These are phyloP conservation scores for Pristiophorus japonicus DNA, from an alignment of 2,113 vertebrate genomes.

Conservation along the genomic window DNA sequence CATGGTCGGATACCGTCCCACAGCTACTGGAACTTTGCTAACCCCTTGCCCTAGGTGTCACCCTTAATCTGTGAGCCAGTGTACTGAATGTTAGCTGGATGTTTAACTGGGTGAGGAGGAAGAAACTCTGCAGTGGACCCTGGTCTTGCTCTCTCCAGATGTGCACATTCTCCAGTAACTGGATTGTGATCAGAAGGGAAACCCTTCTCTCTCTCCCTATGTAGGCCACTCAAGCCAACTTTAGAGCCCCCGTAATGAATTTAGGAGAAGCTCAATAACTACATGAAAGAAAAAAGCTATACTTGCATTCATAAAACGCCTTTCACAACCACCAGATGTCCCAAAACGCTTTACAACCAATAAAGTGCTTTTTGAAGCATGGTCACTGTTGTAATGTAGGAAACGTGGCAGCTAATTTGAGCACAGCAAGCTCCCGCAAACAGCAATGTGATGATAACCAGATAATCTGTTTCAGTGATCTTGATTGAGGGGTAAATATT, in stretches of 20 bases:
- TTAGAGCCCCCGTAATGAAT: neutral
- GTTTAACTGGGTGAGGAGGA: neutral
- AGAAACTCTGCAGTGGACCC: neutral
- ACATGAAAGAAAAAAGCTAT: neutral
- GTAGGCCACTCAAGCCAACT: neutral
- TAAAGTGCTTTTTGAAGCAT: no score
- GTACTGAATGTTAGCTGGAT: neutral
- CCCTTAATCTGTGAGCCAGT: neutral
- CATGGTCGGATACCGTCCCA: no score
- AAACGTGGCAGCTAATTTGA: no score
- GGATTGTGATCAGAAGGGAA: neutral
- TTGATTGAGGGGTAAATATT: no score
- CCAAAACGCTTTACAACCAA: no score
- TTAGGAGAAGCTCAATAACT: neutral
- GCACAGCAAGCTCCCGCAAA: no score
- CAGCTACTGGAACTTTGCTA: neutral
- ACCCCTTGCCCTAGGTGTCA: neutral
- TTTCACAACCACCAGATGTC: no score
- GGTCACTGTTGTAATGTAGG: no score
- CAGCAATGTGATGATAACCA: no score
- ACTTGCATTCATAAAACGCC: no score
- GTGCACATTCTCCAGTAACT: neutral
- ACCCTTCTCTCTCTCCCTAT: neutral
- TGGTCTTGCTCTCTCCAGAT: no score
- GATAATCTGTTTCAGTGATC: no score